These are phyloP conservation scores for Brachycybe producta DNA, from an alignment of 2,888 invertebrate genomes.

Conservation along the genomic window DNA sequence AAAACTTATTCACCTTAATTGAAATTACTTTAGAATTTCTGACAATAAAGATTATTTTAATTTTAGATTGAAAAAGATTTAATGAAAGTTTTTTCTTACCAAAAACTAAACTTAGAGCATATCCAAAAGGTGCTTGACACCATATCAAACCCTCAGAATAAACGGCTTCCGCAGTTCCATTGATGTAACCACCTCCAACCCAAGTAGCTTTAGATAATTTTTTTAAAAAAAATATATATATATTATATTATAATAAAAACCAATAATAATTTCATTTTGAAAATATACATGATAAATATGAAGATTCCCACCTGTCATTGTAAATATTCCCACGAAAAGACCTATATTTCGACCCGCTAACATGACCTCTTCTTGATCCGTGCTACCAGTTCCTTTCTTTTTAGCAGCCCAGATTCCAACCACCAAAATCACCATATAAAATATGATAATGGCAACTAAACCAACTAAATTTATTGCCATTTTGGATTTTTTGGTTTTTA, in stretches of 20 bases:
- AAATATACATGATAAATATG: constrained; percentile 24
- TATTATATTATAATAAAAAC: background rate
- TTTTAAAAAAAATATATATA: too few relatives aligned
- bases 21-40: too few relatives aligned
- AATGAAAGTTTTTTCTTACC: too few relatives aligned
- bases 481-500: constrained; percentile 11
- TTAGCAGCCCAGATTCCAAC: constrained; percentile 97
- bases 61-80: too few relatives aligned
- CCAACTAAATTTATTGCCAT: constrained; percentile 83
- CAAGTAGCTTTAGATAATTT: too few relatives aligned
- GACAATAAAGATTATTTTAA: too few relatives aligned
- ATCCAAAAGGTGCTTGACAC: constrained; percentile 99
- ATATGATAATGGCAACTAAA: constrained; percentile 83
- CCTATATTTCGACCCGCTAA: constrained; percentile 95
- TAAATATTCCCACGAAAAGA: constrained; percentile 92
- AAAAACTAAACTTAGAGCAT: constrained; percentile 85
- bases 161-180: constrained; percentile 95
- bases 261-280: background rate
- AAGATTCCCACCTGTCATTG: constrained; percentile 75
- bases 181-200: constrained; percentile 99
- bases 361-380: constrained; percentile 84
- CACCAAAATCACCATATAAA: constrained; percentile 85
- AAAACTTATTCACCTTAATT: too few relatives aligned
- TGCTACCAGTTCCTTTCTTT: constrained; percentile 69
- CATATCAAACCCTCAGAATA: constrained; percentile 84